phyloP scores from a whole-genome alignment of 1,140 invertebrate species.

The Drosophila ohnishii region DNA sequence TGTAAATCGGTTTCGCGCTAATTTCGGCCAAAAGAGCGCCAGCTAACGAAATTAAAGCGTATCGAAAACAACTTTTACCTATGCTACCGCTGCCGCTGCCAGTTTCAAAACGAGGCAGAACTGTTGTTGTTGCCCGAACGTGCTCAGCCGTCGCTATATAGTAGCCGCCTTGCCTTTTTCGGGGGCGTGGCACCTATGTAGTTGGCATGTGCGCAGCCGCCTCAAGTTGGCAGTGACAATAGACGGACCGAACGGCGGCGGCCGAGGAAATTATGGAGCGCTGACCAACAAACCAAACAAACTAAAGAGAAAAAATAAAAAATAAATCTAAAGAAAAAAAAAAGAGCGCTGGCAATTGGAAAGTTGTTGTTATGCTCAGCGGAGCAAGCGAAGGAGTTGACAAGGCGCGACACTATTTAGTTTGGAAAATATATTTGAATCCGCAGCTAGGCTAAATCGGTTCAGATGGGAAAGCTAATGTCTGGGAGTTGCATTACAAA shows the following conservation, averaged over 20 bases:
- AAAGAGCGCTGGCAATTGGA: constrained; percentile 58
- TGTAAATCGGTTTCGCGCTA: constrained; percentile 48
- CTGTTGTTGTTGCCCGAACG: constrained; percentile 36
- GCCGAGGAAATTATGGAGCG: constrained; percentile 67
- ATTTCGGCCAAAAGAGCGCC: constrained; percentile 46
- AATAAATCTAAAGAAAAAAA: constrained; percentile 14
- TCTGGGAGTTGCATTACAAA: neutral
- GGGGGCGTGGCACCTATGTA: constrained; percentile 53
- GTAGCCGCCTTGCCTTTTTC: constrained; percentile 25
- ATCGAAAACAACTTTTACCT: constrained; percentile 79
- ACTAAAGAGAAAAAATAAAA: constrained; percentile 7
- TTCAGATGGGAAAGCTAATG: constrained; percentile 3
- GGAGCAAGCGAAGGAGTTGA: constrained; percentile 43
- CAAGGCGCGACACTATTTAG: constrained; percentile 11
- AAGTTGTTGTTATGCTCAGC: constrained; percentile 71
- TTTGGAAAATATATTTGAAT: constrained; percentile 14
- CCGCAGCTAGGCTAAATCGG: neutral
- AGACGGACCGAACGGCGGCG: constrained; percentile 44
- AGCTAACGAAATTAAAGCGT: constrained; percentile 51
- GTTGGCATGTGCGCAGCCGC: constrained; percentile 59
- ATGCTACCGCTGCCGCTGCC: constrained; percentile 30
- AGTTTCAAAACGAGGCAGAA: constrained; percentile 62
- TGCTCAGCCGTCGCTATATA: constrained; percentile 15
- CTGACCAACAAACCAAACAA: constrained; percentile 57
- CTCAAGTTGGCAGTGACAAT: constrained; percentile 56